Conservation (phyloP, 2,888 invertebrate species). For the Drosophila mimica region DNA sequence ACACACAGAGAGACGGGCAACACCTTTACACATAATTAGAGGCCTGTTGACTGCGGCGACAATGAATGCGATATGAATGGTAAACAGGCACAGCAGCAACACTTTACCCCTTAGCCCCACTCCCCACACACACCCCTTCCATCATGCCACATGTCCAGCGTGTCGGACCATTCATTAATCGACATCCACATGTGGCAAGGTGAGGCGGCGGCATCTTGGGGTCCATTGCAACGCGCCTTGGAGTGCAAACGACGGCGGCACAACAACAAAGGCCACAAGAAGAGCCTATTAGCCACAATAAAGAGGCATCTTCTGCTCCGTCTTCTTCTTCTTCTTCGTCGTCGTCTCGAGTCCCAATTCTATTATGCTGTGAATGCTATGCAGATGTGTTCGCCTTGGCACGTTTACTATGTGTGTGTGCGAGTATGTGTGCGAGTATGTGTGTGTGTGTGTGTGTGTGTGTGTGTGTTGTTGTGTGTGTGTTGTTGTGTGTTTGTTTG, state of each 20-base stretch:
- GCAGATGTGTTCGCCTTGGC: constrained; percentile 66
- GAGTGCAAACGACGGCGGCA: constrained; percentile 71
- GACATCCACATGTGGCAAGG: constrained; percentile 43
- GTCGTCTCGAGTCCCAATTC: constrained; percentile 60
- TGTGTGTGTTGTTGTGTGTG: constrained; percentile 44
- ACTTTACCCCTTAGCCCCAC: constrained; percentile 24
- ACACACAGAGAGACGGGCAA: constrained; percentile 36
- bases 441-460: constrained; percentile 62
- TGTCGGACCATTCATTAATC: constrained; percentile 73
- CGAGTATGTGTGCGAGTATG: constrained; percentile 55
- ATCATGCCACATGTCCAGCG: constrained; percentile 32
- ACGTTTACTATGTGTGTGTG: constrained; percentile 18
- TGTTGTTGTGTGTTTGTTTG: constrained; percentile 58
- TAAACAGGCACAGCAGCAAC: constrained; percentile 49
- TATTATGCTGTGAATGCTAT: constrained; percentile 67
- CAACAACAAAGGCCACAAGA: constrained; percentile 74
- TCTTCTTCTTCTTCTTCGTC: background rate
- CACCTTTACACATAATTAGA: constrained; percentile 80
- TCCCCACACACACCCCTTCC: background rate
- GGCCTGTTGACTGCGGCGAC: constrained; percentile 72
- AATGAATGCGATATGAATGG: constrained; percentile 63
- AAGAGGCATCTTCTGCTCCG: constrained; percentile 59
- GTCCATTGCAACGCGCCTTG: constrained; percentile 50
- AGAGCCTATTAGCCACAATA: constrained; percentile 79
- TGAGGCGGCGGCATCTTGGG: constrained; percentile 10